phyloP scores from a whole-genome alignment of 1,140 invertebrate genomes.

The Drosophila suzukii region DNA sequence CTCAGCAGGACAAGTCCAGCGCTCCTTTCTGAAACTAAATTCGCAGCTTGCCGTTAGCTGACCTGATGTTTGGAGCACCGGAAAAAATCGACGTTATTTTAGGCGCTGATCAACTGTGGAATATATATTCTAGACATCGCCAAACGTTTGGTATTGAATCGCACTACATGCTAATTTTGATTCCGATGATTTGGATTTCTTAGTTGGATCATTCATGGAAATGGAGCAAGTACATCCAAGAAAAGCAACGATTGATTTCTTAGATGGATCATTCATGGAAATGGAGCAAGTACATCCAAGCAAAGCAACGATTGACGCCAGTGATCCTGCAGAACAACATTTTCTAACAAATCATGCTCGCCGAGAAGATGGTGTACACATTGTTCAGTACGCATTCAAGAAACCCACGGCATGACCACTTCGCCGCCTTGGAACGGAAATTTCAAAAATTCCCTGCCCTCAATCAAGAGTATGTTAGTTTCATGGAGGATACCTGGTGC shows the following conservation, averaged over 20 bases:
- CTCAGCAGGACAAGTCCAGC: not conserved
- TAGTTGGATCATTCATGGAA: too few species aligned
- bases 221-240: not conserved
- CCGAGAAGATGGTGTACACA: not conserved
- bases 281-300: too few species aligned
- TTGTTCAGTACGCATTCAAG: not conserved
- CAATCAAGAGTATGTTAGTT: not conserved
- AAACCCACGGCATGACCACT: too few species aligned
- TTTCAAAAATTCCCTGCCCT: not conserved
- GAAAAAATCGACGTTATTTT: too few species aligned
- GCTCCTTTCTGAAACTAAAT: not conserved
- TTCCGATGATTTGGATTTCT: not conserved
- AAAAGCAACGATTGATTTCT: not conserved
- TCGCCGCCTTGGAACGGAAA: slow-evolving; percentile 1
- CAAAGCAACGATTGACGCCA: not conserved
- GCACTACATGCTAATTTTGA: not conserved
- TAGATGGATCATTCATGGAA: too few species aligned
- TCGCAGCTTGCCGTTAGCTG: not conserved
- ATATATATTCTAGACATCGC: too few species aligned
- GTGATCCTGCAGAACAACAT: slow-evolving; percentile 5
- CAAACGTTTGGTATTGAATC: too few species aligned
- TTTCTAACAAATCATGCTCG: not conserved
- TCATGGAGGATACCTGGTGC: slow-evolving; percentile 1
- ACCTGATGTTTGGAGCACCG: too few species aligned
- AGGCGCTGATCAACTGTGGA: too few species aligned